Conservation (phyloP, 2,113 vertebrate species). For the Sebastes fasciatus region DNA sequence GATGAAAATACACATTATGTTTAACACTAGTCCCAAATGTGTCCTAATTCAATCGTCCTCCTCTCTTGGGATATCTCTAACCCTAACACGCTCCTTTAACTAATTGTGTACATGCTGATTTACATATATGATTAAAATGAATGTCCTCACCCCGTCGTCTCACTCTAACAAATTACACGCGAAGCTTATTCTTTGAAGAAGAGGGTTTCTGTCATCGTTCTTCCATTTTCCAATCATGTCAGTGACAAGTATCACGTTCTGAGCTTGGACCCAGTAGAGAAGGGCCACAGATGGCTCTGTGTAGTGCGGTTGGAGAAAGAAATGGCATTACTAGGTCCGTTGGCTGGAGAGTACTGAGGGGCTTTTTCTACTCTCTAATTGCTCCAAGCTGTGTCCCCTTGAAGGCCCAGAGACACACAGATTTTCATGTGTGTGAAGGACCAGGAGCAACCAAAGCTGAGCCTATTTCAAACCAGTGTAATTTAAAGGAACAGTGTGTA, state of each 20-base stretch:
- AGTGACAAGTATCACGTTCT: slow-evolving; percentile 62
- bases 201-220: slow-evolving; percentile 30
- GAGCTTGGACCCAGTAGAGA: slow-evolving; percentile 63
- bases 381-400: slow-evolving; percentile 82
- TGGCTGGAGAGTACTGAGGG: slow-evolving; percentile 67
- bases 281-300: slow-evolving; percentile 76
- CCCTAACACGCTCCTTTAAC: background rate
- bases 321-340: slow-evolving; percentile 73
- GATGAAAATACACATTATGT: slow-evolving; percentile 19
- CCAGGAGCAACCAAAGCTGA: slow-evolving; percentile 15
- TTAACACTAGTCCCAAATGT: slow-evolving; percentile 1
- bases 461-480: slow-evolving; percentile 16
- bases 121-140: slow-evolving; percentile 17
- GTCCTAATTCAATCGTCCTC: background rate
- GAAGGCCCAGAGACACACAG: slow-evolving; percentile 57
- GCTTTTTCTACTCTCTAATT: slow-evolving; percentile 81
- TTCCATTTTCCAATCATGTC: slow-evolving; percentile 56
- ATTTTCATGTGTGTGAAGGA: slow-evolving; percentile 42
- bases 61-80: background rate
- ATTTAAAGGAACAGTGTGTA: background rate
- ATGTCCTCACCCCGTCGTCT: background rate
- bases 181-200: background rate
- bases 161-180: background rate
- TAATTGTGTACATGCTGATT: slow-evolving; percentile 25
- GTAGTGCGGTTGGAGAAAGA: slow-evolving; percentile 71